Base-by-base conservation (phyloP, 2,797 vertebrate genomes). In the Sphenodon punctatus region DNA sequence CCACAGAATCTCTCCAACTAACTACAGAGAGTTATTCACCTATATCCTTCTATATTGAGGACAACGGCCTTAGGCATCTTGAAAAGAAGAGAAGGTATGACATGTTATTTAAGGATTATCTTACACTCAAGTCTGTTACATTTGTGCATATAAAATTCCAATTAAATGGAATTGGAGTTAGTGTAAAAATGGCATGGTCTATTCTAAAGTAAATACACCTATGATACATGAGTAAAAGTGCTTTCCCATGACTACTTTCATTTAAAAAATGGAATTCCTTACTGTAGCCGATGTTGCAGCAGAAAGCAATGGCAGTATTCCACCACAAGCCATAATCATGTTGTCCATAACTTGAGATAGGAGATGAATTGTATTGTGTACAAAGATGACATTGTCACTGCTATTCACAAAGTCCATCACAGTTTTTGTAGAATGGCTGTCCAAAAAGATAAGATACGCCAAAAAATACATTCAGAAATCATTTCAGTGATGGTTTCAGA, bases 341-440 rank as follows among this genome's bases (percentile, higher is more conserved):
- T 98, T 99, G 97, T 99, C 98, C 94, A 98, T 96, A 95, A 99
- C 97, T 95, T 99, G 98, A 88, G 99, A 99, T 94, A 99, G 96
- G 88, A 99, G 97, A 92, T 99, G 99, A 67, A 99, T 94, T 0
- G 98, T 99, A 95, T 99, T 99, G 96, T 99, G 99, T 86, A 99
- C 98, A 95, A 99, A 99, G 88, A 99, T 96, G 2, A 98, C 94
- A 56, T 99, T 99, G 92, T 99, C 98, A 22, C 96, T 99, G 97
- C 97, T 99, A 95, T 99, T 99, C 93, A 99, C 98, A 86, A 99
- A 99, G 94, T 99, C 98, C 97, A 98, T 95, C 85, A 99, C 95
- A 1, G 98, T 99, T 96, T 99, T 99, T 73, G 98, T 98, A 90
- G 98, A 99, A 95, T 99, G 98, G 90, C 98, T 99, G 89, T 74